Evolutionary conservation across 2,888 invertebrate genomes (phyloP).

Genomic region (Lasioglossum calceatum): DNA sequence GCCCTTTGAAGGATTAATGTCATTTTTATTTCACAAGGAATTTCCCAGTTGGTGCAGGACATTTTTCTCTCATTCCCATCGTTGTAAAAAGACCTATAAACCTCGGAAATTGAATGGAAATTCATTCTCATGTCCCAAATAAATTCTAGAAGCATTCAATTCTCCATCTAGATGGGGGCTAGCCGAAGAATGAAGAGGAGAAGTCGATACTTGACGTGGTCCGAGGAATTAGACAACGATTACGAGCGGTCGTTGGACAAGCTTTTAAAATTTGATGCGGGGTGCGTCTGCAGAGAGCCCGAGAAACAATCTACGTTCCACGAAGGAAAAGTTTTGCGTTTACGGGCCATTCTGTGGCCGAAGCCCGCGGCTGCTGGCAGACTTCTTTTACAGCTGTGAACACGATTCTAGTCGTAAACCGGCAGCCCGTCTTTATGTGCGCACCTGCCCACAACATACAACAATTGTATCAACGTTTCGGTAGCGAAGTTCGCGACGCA

Average conservation of each 20-base stretch:
- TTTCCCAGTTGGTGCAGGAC: neutral
- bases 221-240: neutral
- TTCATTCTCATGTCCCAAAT: neutral
- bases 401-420: constrained; percentile 29
- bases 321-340: constrained; percentile 28
- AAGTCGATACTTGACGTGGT: neutral
- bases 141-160: neutral
- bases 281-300: neutral
- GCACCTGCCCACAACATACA: neutral
- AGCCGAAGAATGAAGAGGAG: neutral
- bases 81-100: neutral
- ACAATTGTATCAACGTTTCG: neutral
- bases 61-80: neutral
- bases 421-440: neutral
- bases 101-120: neutral
- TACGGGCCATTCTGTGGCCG: neutral
- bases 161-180: neutral
- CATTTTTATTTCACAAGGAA: neutral
- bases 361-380: neutral
- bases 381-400: constrained; percentile 18
- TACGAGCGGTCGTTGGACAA: neutral
- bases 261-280: constrained; percentile 18
- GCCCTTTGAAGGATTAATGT: neutral
- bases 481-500: neutral
- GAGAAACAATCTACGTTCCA: constrained; percentile 20